A percentile compares a stretch with the other conserved stretches of the same genome.
Conservation (phyloP, 2,888 invertebrate genomes). For the Ectropis crepuscularia region DNA sequence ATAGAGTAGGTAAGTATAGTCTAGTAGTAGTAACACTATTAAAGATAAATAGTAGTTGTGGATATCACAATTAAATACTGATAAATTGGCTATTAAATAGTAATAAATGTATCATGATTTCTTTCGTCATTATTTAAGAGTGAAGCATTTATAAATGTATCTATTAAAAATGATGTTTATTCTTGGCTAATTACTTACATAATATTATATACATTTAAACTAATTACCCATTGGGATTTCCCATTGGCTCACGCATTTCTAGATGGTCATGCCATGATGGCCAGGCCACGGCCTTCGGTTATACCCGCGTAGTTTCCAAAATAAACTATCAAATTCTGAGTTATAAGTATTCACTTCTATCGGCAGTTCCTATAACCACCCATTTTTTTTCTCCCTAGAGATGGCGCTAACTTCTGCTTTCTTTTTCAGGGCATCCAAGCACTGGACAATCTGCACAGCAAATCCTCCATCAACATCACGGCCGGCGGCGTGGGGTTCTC, state of each 20-base stretch:
- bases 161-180: too few relatives aligned
- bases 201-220: too few relatives aligned
- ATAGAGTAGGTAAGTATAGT: too few relatives aligned
- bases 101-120: background rate
- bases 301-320: too few relatives aligned
- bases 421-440: conserved; percentile 73
- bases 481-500: conserved; percentile 71
- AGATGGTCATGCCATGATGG: too few relatives aligned
- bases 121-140: too few relatives aligned
- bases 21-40: background rate
- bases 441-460: conserved; percentile 65
- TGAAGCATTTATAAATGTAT: background rate
- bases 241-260: too few relatives aligned
- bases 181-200: too few relatives aligned
- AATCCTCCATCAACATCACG: conserved; percentile 69
- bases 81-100: background rate
- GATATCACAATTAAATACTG: background rate
- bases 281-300: too few relatives aligned
- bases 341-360: too few relatives aligned
- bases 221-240: too few relatives aligned
- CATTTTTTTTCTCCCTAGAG: background rate
- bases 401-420: background rate
- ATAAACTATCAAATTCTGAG: too few relatives aligned
- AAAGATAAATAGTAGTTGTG: background rate
- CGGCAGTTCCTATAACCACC: background rate